A percentile compares a stretch with the other conserved stretches of the same genome.
Conservation (phyloP, 2,888 invertebrate species). For the Metopia argyrocephala region DNA sequence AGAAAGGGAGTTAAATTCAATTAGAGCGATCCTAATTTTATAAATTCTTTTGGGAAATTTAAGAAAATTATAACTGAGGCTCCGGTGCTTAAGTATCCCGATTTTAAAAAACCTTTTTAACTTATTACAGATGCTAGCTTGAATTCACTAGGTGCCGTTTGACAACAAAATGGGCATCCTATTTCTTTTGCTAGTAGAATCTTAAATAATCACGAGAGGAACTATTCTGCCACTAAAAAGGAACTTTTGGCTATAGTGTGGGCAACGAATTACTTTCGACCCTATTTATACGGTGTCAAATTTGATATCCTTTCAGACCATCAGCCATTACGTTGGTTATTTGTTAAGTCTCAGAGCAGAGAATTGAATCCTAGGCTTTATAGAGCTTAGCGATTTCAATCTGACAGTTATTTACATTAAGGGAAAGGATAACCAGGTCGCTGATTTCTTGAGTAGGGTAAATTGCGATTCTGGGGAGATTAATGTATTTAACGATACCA, state of each 20-base stretch:
- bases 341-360: constrained; percentile 28
- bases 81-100: constrained; percentile 39
- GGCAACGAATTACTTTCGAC: constrained; percentile 15
- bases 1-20: constrained; percentile 23
- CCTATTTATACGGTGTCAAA: constrained; percentile 18
- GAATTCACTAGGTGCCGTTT: constrained; percentile 45
- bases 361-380: constrained; percentile 35
- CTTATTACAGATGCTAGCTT: constrained; percentile 48
- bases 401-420: constrained; percentile 21
- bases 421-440: constrained; percentile 26
- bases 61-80: constrained; percentile 41
- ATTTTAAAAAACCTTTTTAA: constrained; percentile 42
- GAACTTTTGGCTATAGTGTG: constrained; percentile 18
- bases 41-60: constrained; percentile 50
- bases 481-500: not conserved
- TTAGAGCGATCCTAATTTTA: constrained; percentile 42
- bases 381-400: constrained; percentile 31
- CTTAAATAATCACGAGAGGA: constrained; percentile 51
- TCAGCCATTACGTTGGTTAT: constrained; percentile 23
- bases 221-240: constrained; percentile 50
- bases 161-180: constrained; percentile 51
- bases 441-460: constrained; percentile 32
- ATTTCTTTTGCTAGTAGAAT: constrained; percentile 52
- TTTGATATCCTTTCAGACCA: constrained; percentile 12
- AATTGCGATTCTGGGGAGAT: constrained; percentile 27